A percentile compares a stretch with the other conserved stretches of the same genome.
These are phyloP conservation scores for Biston betularia DNA, from an alignment of 2,888 invertebrate species.

Conservation along the genomic window DNA sequence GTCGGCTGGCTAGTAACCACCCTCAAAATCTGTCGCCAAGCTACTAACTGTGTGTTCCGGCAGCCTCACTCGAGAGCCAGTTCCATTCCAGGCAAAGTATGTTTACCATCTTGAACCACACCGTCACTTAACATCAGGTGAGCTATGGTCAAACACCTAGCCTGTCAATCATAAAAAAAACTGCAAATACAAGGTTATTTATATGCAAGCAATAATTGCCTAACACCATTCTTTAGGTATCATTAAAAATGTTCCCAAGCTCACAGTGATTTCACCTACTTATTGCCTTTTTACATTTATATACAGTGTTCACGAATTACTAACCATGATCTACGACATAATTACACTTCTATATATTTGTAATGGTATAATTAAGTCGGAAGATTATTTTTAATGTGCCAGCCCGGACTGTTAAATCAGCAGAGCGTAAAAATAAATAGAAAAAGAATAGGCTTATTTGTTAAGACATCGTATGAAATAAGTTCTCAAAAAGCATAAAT, in stretches of 20 bases:
- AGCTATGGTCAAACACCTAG: too few species aligned
- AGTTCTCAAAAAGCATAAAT: slow-evolving; percentile 20
- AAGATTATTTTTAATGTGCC: slow-evolving; percentile 52
- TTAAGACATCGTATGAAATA: slow-evolving; percentile 43
- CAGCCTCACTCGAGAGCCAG: too few species aligned
- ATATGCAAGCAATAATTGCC: not conserved
- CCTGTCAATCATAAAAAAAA: too few species aligned
- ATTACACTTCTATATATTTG: slow-evolving; percentile 27
- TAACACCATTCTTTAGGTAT: not conserved
- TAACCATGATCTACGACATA: slow-evolving; percentile 40
- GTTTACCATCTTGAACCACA: too few species aligned
- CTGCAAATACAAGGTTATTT: too few species aligned
- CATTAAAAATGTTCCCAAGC: slow-evolving; percentile 4
- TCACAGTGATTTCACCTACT: slow-evolving; percentile 20
- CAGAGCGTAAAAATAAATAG: slow-evolving; percentile 65
- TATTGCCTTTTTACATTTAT: slow-evolving; percentile 50
- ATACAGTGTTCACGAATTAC: slow-evolving; percentile 49
- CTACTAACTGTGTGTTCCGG: too few species aligned
- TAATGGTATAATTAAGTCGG: slow-evolving; percentile 39
- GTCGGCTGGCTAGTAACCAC: too few species aligned
- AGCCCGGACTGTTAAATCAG: slow-evolving; percentile 48
- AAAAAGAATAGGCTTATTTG: slow-evolving; percentile 50
- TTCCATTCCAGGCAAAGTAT: too few species aligned
- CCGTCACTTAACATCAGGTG: too few species aligned
- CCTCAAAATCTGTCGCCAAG: too few species aligned